phyloP scores from a whole-genome alignment of 2,113 vertebrate genomes.

The Corvus moneduloides region DNA sequence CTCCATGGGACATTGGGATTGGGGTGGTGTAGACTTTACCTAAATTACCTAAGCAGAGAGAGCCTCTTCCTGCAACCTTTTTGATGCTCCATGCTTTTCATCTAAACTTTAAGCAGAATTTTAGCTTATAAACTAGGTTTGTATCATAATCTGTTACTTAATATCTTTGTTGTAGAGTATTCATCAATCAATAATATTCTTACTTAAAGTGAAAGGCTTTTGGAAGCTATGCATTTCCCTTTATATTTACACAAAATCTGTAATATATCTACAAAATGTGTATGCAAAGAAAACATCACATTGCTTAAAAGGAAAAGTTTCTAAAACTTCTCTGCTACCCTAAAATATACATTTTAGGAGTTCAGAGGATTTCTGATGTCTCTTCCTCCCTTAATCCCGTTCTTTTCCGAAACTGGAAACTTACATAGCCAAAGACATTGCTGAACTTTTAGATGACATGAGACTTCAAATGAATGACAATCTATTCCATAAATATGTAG shows the following conservation, averaged over 20 bases:
- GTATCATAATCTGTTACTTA: not conserved
- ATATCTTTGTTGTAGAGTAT: not conserved
- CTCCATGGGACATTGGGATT: not conserved
- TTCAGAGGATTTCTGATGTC: not conserved
- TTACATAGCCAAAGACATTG: not conserved
- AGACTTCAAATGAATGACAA: not conserved
- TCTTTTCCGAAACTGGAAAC: not conserved
- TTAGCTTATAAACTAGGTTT: not conserved
- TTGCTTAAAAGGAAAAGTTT: not conserved
- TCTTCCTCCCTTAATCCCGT: not conserved
- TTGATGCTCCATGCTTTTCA: not conserved
- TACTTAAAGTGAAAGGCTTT: not conserved
- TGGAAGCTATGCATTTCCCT: not conserved
- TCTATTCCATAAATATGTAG: not conserved
- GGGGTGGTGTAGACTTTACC: not conserved
- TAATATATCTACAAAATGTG: not conserved
- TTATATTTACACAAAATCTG: not conserved
- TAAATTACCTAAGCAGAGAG: not conserved
- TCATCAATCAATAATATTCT: not conserved
- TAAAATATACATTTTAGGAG: not conserved
- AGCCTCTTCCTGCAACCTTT: not conserved
- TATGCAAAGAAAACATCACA: not conserved
- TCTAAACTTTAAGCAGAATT: not conserved
- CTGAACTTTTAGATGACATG: not conserved
- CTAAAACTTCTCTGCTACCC: not conserved